Evolutionary conservation across 2,113 vertebrate species (phyloP), one percentile per base, ranked within the genome.

Genomic region (Cyphomyrus plagiostoma): DNA sequence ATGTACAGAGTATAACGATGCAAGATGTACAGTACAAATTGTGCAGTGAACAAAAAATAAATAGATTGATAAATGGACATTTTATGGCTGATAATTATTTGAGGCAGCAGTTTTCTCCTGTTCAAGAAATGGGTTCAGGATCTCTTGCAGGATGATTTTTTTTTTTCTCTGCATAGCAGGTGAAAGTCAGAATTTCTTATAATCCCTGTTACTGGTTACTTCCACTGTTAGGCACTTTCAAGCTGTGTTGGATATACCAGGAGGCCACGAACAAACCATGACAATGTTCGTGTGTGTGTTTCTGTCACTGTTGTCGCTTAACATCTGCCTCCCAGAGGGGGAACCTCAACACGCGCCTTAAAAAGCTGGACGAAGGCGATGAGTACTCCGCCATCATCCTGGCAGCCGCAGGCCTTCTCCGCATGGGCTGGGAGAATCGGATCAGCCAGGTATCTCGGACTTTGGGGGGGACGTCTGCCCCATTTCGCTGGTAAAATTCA

Each of bases 361-460:
- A 96, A 93, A 99, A 99, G 93, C 96, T 99, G 58, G 98, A 99
- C 13, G 98, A 99, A 88, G 97, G 96, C 88, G 96, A 97, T 0
- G 97, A 99, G 89, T 99, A 96, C 83, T 95, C 97, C 39, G 98
- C 98, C 90, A 97, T 99, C 89, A 95, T 99, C 92, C 95, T 99
- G 90, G 98, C 98, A 0, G 96, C 97, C 0, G 98, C 98, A 0
- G 98, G 98, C 3, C 95, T 99, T 58, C 96, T 92, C 90, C 97
- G 98, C 45, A 98, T 99, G 98, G 98, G 98, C 92, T 99, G 98
- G 98, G 97, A 98, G 85, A 93, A 90, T 92, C 96, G 98, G 0
- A 96, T 99, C 56, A 97, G 97, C 88, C 97, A 98, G 97, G 98
- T 99, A 83, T 83, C 49, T 23, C 9, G 45, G 21, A 15, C 82